Evolutionary conservation across 1,140 invertebrate genomes (phyloP), one percentile per base, ranked within the genome.

Genomic region (Ceratosolen solmsi): DNA sequence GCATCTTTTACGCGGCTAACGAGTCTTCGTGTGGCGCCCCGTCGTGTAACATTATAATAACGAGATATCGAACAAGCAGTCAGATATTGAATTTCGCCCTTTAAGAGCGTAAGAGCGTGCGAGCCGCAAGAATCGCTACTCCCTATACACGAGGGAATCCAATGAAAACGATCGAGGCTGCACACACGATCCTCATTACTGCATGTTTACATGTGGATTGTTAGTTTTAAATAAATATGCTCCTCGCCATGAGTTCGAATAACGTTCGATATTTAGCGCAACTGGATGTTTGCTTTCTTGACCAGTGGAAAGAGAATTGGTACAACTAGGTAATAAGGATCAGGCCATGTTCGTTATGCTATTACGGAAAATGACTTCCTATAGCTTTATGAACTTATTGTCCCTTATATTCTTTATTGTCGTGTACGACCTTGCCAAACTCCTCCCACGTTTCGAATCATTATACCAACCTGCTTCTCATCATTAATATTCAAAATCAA

Each of bases 61-160:
- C 88, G 87, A 87, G 87, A 84, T 87, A 88, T 88, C 86, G 88
- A 87, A 86, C 86, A 83, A 85, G 84, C 84, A 63, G 82, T 51
- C 80, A 78, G 80, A 83, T 89, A 90, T 90, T 88, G 85, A 84
- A 86, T 90, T 89, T 88, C 89, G 86, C 86, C 88, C 88, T 89
- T 51, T 87, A 88, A 89, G 81, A 86, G 84, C 17, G 9, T 80
- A 83, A 27, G 1, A 0, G 75, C 0, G 30, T 22, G 65, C 73
- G 73, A 72, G 56, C 27, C 22, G 33, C 27, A 36, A 73, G 78
- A 63, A 49, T 38, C 41, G 63, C 71, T 74, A 41, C 56, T 56
- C 49, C 30, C 30, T 41, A 41, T n/a, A 11, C 73, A n/a, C n/a
- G n/a, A n/a, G 27, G 30, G 60, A 36, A 58, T 33, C 63, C 30